Evolutionary conservation across 2,888 invertebrate genomes (phyloP).

Genomic region (Abrostola triplasia): DNA sequence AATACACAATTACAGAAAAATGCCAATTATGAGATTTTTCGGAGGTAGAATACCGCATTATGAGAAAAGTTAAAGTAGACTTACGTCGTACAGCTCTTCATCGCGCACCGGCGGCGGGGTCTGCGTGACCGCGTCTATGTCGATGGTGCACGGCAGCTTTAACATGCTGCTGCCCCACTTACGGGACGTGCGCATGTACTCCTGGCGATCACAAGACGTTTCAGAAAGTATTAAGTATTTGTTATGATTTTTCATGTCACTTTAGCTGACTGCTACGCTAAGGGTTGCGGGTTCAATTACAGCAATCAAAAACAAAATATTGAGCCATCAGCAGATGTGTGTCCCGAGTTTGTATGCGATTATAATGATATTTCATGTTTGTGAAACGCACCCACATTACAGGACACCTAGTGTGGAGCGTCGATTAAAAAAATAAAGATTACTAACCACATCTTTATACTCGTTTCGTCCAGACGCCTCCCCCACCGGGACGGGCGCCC

Average conservation of each 20-base stretch:
- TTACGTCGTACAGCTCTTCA: conserved; percentile 3
- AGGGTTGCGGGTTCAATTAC: no score
- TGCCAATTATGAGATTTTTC: no score
- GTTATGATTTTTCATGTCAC: not conserved
- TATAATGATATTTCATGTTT: no score
- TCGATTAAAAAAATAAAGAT: no score
- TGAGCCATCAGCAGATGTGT: no score
- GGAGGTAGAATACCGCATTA: no score
- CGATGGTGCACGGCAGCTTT: not conserved
- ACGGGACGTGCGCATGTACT: conserved; percentile 2
- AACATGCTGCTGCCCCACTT: not conserved
- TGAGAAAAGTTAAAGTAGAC: not conserved
- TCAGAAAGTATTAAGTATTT: not conserved
- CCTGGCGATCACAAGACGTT: not conserved
- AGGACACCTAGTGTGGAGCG: not conserved
- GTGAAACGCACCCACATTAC: no score
- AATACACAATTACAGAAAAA: no score
- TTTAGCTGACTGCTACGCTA: no score
- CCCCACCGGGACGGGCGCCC: not conserved
- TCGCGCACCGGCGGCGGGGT: not conserved
- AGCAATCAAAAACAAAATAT: no score
- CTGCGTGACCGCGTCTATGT: not conserved
- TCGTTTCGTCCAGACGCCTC: conserved; percentile 1
- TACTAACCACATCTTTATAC: conserved; percentile 18
- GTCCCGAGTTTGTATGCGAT: no score